A percentile compares a stretch with the other conserved stretches of the same genome.
Evolutionary conservation across 1,140 invertebrate species (phyloP).

Genomic region (Caerostris extrusa): DNA sequence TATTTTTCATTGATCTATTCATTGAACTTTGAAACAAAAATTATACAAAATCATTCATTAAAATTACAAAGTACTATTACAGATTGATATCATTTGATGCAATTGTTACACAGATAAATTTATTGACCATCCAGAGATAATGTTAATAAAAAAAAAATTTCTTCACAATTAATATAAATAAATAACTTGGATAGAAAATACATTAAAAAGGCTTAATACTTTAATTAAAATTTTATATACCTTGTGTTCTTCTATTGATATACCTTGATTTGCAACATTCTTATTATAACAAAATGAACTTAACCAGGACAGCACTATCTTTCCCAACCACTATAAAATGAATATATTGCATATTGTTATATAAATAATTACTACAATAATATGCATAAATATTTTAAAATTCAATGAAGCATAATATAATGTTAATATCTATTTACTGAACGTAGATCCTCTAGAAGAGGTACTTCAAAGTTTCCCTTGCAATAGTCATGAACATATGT

Average conservation of each 20-base stretch:
- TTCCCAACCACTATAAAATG: constrained; percentile 72
- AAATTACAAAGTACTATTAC: too few species aligned
- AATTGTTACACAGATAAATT: too few species aligned
- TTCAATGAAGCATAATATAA: background rate
- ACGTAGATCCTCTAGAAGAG: constrained; percentile 88
- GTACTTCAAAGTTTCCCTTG: constrained; percentile 91
- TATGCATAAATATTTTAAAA: background rate
- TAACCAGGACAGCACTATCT: constrained; percentile 73
- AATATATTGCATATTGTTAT: background rate
- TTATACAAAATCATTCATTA: too few species aligned
- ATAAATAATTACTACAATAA: background rate
- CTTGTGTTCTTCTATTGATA: constrained; percentile 24
- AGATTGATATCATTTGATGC: too few species aligned
- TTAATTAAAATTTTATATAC: constrained; percentile 42
- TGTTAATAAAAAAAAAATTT: too few species aligned
- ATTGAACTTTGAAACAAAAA: too few species aligned
- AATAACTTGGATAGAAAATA: too few species aligned
- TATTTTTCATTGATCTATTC: too few species aligned
- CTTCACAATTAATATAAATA: too few species aligned
- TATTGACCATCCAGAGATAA: too few species aligned
- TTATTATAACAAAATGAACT: constrained; percentile 57
- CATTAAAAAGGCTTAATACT: too few species aligned
- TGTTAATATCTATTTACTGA: constrained; percentile 83
- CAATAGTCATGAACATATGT: constrained; percentile 90
- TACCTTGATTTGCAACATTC: background rate